phyloP scores from a whole-genome alignment of 2,888 invertebrate genomes.

The Imbricaverruca yamaguchii region DNA sequence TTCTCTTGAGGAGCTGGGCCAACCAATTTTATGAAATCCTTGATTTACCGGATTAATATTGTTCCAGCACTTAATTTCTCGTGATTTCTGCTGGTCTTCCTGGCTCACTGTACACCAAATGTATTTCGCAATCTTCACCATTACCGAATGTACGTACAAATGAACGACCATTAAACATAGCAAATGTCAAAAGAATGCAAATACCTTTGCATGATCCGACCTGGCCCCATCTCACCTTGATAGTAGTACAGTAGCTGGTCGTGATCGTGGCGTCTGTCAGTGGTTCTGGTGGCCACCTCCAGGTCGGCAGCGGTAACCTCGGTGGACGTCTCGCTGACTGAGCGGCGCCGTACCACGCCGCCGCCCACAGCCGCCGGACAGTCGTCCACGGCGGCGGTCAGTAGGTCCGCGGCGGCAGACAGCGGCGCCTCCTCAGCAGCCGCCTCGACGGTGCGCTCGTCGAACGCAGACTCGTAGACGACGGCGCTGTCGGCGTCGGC shows the following conservation, averaged over 20 bases:
- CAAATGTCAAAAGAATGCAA: too few relatives aligned
- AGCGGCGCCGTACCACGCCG: background rate
- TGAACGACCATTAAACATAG: too few relatives aligned
- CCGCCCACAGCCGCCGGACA: slow-evolving; percentile 25
- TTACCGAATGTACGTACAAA: too few relatives aligned
- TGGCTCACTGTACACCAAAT: too few relatives aligned
- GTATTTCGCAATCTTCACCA: too few relatives aligned
- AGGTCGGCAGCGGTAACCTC: slow-evolving; percentile 40
- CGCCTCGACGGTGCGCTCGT: slow-evolving; percentile 37
- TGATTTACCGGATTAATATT: too few relatives aligned
- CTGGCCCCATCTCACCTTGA: background rate
- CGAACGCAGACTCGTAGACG: slow-evolving; percentile 33
- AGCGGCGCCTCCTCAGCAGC: slow-evolving; percentile 37
- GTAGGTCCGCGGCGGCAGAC: slow-evolving; percentile 23
- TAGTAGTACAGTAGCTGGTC: slow-evolving; percentile 1
- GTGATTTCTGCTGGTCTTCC: too few relatives aligned
- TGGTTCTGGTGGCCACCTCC: slow-evolving; percentile 36
- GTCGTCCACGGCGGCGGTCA: background rate
- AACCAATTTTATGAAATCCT: too few relatives aligned
- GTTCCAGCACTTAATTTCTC: too few relatives aligned
- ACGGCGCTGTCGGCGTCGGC: background rate
- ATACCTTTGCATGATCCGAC: too few relatives aligned
- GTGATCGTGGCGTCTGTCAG: background rate
- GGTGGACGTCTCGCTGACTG: slow-evolving; percentile 26
- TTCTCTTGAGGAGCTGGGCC: too few relatives aligned